These are phyloP conservation scores for Hycleus phaleratus DNA, from an alignment of 1,140 invertebrate genomes.

Conservation along the genomic window DNA sequence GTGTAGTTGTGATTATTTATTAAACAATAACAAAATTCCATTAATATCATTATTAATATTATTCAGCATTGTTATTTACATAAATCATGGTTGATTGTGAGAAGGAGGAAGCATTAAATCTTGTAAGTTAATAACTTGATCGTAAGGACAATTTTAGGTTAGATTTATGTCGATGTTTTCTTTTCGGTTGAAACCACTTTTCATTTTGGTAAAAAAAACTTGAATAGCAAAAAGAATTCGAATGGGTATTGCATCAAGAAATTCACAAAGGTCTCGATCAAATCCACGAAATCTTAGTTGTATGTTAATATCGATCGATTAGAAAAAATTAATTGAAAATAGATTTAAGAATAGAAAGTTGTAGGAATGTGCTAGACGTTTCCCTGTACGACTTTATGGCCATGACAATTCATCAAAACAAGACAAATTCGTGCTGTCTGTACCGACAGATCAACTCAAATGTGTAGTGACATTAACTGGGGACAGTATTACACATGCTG, in stretches of 20 bases:
- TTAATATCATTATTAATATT: too few species aligned
- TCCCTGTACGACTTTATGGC: slow-evolving; percentile 73
- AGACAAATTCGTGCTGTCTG: slow-evolving; percentile 81
- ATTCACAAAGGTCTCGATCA: slow-evolving; percentile 80
- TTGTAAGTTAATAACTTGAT: slow-evolving; percentile 52
- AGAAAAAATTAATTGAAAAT: neutral
- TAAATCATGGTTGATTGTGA: slow-evolving; percentile 71
- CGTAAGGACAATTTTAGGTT: slow-evolving; percentile 28
- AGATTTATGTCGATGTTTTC: neutral
- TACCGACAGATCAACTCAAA: slow-evolving; percentile 81
- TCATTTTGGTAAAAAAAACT: slow-evolving; percentile 9
- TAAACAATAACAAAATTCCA: too few species aligned
- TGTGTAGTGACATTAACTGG: slow-evolving; percentile 82
- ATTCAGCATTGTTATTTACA: neutral
- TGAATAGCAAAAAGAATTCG: slow-evolving; percentile 81
- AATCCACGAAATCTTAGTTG: slow-evolving; percentile 73
- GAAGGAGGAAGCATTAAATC: slow-evolving; percentile 75
- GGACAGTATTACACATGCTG: slow-evolving; percentile 85
- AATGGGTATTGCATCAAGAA: slow-evolving; percentile 85
- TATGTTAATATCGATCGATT: slow-evolving; percentile 43
- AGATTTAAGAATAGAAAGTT: slow-evolving; percentile 9
- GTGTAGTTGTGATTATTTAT: too few species aligned
- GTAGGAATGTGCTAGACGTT: slow-evolving; percentile 78
- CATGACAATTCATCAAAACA: slow-evolving; percentile 75
- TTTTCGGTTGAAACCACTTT: too few species aligned